phyloP scores from a whole-genome alignment of 1,140 invertebrate genomes.

The Andricus grossulariae region DNA sequence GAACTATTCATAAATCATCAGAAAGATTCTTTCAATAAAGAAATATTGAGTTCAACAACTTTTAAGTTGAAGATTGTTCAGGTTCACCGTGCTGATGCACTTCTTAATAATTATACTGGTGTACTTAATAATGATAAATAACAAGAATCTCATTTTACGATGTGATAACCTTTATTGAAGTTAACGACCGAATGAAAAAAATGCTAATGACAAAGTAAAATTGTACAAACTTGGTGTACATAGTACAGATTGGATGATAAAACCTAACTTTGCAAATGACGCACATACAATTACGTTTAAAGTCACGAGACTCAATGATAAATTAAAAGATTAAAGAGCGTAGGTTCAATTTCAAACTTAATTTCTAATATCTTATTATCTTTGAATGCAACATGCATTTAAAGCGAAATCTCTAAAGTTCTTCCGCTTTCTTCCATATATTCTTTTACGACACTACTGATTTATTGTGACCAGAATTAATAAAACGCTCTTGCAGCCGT shows the following conservation, averaged over 20 bases:
- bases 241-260: neutral
- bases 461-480: conserved; percentile 14
- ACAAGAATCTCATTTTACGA: conserved; percentile 45
- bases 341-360: neutral
- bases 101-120: neutral
- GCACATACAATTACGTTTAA: too few species aligned
- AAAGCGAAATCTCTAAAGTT: neutral
- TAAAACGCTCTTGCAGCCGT: neutral
- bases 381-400: neutral
- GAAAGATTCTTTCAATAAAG: too few species aligned
- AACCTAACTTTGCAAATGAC: too few species aligned
- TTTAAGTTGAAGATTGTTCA: too few species aligned
- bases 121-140: neutral
- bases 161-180: conserved; percentile 66
- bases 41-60: too few species aligned
- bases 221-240: conserved; percentile 34
- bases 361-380: neutral
- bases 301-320: too few species aligned
- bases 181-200: conserved; percentile 59
- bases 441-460: neutral
- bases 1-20: too few species aligned
- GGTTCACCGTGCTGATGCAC: neutral
- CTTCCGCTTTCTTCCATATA: neutral
- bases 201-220: conserved; percentile 49
- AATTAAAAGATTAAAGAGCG: too few species aligned